A percentile compares a stretch with the other conserved stretches of the same genome.
Conservation (phyloP, 2,797 vertebrate genomes). For the Anisognathus igniventris region DNA sequence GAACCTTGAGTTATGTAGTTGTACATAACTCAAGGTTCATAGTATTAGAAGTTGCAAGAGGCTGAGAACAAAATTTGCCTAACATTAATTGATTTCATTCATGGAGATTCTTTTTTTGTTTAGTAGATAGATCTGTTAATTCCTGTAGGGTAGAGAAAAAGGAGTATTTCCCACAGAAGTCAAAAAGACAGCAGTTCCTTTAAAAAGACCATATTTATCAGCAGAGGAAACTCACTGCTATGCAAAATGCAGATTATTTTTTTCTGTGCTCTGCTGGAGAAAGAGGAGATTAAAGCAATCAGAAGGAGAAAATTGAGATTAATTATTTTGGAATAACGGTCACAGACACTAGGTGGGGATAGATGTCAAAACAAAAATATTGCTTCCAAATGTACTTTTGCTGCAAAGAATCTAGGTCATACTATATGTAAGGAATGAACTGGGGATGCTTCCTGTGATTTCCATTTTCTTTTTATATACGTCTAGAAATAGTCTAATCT, state of each 20-base stretch:
- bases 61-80: neutral
- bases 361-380: neutral
- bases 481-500: neutral
- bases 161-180: neutral
- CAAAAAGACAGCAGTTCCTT: neutral
- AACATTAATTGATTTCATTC: neutral
- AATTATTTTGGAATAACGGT: neutral
- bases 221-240: neutral
- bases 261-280: rapidly evolving
- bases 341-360: slow-evolving; percentile 12
- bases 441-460: neutral
- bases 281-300: neutral
- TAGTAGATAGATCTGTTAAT: neutral
- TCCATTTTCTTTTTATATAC: neutral
- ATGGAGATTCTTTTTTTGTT: neutral
- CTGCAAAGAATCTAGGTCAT: neutral
- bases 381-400: neutral
- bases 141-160: neutral
- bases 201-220: neutral
- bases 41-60: neutral
- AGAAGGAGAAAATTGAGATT: neutral
- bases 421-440: neutral
- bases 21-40: neutral
- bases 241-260: neutral
- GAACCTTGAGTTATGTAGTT: neutral